Evolutionary conservation across 2,888 invertebrate genomes (phyloP).

Genomic region (Helicoverpa assulta): DNA sequence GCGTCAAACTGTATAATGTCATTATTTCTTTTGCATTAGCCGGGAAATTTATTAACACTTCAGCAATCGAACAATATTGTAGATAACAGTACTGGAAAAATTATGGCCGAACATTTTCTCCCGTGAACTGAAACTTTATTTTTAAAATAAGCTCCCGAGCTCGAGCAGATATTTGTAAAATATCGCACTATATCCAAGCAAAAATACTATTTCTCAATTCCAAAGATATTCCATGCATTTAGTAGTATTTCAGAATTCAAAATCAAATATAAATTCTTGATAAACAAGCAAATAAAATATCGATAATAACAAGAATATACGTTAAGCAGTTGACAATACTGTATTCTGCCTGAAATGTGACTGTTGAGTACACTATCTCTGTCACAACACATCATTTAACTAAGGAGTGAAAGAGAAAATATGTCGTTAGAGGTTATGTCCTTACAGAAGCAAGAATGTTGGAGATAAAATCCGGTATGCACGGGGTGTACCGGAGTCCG

Average conservation of each 20-base stretch:
- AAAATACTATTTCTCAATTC: too few species aligned
- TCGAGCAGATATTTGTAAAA: too few species aligned
- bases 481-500: constrained; percentile 49
- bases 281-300: too few species aligned
- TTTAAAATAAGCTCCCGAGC: too few species aligned
- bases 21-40: constrained; percentile 52
- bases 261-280: too few species aligned
- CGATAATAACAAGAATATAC: constrained; percentile 19
- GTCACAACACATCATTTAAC: constrained; percentile 13
- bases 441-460: constrained; percentile 40
- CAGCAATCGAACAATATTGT: constrained; percentile 26
- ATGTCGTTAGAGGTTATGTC: constrained; percentile 32
- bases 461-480: constrained; percentile 61
- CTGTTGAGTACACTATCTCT: constrained; percentile 34
- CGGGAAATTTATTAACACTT: constrained; percentile 47
- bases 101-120: not conserved
- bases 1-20: constrained; percentile 46
- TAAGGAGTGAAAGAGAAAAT: constrained; percentile 34
- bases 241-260: not conserved
- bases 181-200: too few species aligned
- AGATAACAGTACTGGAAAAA: constrained; percentile 14
- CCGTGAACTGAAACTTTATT: too few species aligned
- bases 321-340: constrained; percentile 32
- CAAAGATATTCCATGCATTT: too few species aligned
- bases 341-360: constrained; percentile 40